Evolutionary conservation across 2,888 invertebrate genomes (phyloP).

Genomic region (Tenthredo mesomela): DNA sequence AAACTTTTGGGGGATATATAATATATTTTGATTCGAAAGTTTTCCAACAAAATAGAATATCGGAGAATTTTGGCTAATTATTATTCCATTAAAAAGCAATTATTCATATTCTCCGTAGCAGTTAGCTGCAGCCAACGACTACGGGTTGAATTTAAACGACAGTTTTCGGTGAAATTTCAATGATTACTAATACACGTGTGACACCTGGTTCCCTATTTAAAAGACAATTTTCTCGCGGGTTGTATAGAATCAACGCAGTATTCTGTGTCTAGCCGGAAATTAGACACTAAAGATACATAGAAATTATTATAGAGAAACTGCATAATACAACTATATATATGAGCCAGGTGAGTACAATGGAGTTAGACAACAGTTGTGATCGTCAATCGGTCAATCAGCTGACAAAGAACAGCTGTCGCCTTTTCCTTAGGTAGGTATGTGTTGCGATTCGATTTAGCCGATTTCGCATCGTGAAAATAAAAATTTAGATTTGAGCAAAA

Average conservation of each 20-base stretch:
- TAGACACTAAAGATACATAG: neutral
- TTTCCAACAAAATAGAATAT: no score
- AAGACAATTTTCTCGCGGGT: constrained; percentile 8
- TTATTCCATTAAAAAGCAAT: neutral
- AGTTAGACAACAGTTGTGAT: constrained; percentile 59
- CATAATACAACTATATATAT: neutral
- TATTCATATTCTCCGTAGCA: neutral
- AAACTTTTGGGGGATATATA: neutral
- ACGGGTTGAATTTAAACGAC: neutral
- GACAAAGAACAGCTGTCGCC: constrained; percentile 35
- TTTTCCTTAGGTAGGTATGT: neutral
- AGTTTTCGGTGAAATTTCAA: neutral
- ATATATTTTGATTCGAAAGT: neutral
- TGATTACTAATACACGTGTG: neutral
- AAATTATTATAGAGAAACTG: neutral
- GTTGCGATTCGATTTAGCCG: neutral
- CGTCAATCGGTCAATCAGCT: constrained; percentile 56
- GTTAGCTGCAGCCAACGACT: neutral
- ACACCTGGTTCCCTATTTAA: neutral
- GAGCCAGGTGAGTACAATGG: neutral
- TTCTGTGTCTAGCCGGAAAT: neutral
- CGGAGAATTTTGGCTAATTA: neutral
- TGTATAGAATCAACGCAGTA: neutral
- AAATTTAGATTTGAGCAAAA: neutral
- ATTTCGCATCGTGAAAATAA: neutral